Percentiles rank a stretch among this genome's conserved stretches.
Conservation (phyloP, 2,797 vertebrate species). For the Malurus splendens region DNA sequence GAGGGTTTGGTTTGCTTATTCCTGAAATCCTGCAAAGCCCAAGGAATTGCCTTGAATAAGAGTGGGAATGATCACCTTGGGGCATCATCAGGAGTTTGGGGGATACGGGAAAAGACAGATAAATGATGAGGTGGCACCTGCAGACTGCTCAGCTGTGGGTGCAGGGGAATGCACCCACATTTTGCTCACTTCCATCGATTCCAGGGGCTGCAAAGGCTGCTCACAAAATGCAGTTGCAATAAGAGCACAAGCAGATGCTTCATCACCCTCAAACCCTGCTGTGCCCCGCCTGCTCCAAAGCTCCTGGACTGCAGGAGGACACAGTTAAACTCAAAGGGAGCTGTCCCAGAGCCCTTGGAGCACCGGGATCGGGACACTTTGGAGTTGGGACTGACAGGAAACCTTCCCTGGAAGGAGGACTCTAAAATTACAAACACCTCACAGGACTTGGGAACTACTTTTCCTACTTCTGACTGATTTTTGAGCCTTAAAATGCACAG, state of each 20-base stretch:
- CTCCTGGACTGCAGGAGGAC: not conserved
- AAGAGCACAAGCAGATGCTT: not conserved
- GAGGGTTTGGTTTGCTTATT: not conserved
- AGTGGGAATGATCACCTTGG: fast-evolving
- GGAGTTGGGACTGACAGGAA: not conserved
- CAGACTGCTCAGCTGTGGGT: not conserved
- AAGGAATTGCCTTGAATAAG: fast-evolving
- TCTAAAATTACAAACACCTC: not conserved
- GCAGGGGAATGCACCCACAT: not conserved
- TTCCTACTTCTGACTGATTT: not conserved
- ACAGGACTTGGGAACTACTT: fast-evolving
- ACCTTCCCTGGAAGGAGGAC: not conserved
- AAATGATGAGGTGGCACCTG: not conserved
- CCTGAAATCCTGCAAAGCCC: not conserved
- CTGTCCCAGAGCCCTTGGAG: not conserved
- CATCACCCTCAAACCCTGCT: conserved; percentile 9
- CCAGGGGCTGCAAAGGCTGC: not conserved
- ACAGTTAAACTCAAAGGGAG: not conserved
- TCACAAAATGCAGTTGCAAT: conserved; percentile 9
- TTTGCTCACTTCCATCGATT: not conserved
- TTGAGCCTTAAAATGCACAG: not conserved
- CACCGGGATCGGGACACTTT: fast-evolving
- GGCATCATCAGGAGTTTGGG: not conserved
- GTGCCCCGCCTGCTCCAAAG: not conserved
- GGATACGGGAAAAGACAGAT: not conserved